Conservation (phyloP, 2,113 vertebrate genomes). For the Nannobrachium achirus region DNA sequence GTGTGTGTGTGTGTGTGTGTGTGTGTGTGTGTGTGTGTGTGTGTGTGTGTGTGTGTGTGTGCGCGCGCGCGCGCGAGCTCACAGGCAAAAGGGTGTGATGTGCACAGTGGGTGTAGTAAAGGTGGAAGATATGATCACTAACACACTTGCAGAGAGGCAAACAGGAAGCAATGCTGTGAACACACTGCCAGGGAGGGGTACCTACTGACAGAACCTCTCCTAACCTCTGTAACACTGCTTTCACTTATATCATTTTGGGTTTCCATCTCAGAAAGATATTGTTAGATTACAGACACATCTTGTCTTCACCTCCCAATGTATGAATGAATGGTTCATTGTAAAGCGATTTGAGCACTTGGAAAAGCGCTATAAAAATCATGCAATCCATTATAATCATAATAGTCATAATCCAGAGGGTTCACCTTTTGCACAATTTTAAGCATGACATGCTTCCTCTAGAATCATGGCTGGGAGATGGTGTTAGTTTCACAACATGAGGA, state of each 20-base stretch:
- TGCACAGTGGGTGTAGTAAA: slow-evolving; percentile 44
- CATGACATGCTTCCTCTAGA: neutral
- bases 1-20: slow-evolving; percentile 32
- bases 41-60: slow-evolving; percentile 3
- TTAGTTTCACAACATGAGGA: slow-evolving; percentile 43
- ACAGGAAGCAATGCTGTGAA: slow-evolving; percentile 67
- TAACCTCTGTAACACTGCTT: neutral
- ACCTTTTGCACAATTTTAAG: neutral
- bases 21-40: slow-evolving; percentile 13
- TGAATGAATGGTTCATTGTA: too few relatives aligned
- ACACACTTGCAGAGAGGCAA: slow-evolving; percentile 49
- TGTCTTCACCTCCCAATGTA: too few relatives aligned
- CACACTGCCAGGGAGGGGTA: slow-evolving; percentile 22
- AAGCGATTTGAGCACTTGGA: too few relatives aligned
- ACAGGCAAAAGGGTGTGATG: slow-evolving; percentile 1
- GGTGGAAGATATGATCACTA: slow-evolving; percentile 58
- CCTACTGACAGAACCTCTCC: slow-evolving; percentile 7
- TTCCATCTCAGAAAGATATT: too few relatives aligned
- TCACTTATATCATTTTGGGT: too few relatives aligned
- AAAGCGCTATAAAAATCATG: too few relatives aligned
- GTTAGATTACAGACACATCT: too few relatives aligned
- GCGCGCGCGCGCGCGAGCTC: neutral
- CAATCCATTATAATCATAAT: neutral
- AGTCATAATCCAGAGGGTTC: neutral
- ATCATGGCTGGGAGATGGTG: too few relatives aligned